Percentiles rank a stretch among this genome's conserved stretches.
Evolutionary conservation across 2,113 vertebrate genomes (phyloP).

Genomic region (Hiodon tergisus): DNA sequence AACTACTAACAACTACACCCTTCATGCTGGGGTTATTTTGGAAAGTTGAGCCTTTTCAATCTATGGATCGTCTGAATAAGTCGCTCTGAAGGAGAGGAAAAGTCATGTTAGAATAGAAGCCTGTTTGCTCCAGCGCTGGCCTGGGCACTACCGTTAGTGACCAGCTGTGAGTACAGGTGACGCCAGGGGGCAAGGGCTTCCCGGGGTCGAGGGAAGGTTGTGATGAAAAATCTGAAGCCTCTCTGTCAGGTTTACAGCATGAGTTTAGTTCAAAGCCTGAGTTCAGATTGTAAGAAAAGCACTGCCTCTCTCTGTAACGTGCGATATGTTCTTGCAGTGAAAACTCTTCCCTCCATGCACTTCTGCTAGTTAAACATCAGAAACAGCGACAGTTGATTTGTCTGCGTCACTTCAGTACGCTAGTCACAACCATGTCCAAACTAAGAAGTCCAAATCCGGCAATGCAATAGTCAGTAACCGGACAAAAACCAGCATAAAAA

Average conservation of each 20-base stretch:
- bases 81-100: background rate
- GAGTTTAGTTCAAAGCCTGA: constrained; percentile 47
- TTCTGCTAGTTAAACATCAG: too few relatives aligned
- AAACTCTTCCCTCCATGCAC: too few relatives aligned
- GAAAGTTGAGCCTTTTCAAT: background rate
- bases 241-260: constrained; percentile 52
- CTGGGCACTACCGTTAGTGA: background rate
- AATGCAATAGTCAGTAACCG: too few relatives aligned
- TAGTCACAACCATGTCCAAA: too few relatives aligned
- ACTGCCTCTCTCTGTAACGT: background rate
- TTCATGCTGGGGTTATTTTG: background rate
- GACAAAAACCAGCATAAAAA: too few relatives aligned
- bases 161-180: background rate
- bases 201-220: constrained; percentile 42
- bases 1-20: background rate
- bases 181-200: constrained; percentile 3
- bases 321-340: background rate
- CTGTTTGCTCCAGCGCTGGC: constrained; percentile 15
- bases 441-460: too few relatives aligned
- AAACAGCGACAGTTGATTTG: too few relatives aligned
- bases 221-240: constrained; percentile 59
- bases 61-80: background rate
- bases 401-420: too few relatives aligned
- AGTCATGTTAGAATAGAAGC: background rate
- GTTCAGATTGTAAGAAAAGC: constrained; percentile 11